phyloP scores from a whole-genome alignment of 2,113 vertebrate species.

The Conger conger region DNA sequence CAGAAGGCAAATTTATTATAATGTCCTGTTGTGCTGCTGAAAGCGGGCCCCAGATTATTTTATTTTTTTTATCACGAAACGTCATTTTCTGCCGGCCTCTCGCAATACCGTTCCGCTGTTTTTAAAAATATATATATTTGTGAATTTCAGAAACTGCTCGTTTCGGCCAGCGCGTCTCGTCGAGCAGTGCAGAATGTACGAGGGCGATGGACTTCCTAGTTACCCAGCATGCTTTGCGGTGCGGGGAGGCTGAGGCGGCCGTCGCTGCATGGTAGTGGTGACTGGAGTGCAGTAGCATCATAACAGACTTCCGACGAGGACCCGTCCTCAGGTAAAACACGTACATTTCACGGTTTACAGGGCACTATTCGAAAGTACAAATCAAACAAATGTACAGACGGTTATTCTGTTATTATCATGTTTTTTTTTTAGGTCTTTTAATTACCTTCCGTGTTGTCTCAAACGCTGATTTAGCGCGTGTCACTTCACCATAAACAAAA shows the following conservation, averaged over 20 bases:
- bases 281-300: slow-evolving; percentile 27
- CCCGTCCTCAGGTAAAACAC: slow-evolving; percentile 8
- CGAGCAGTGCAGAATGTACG: slow-evolving; percentile 15
- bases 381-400: not conserved
- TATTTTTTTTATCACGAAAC: not conserved
- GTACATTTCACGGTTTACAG: not conserved
- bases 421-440: not conserved
- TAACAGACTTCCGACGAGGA: slow-evolving; percentile 7
- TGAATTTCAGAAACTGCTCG: slow-evolving; percentile 19
- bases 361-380: not conserved
- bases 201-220: slow-evolving; percentile 37
- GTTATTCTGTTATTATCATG: not conserved
- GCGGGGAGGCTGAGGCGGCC: slow-evolving; percentile 24
- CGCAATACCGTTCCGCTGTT: not conserved
- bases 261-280: slow-evolving; percentile 38
- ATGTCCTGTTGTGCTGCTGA: not conserved
- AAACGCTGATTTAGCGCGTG: not conserved
- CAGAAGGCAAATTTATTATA: not conserved
- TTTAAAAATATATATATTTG: not conserved
- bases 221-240: slow-evolving; percentile 70
- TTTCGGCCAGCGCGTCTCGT: slow-evolving; percentile 22
- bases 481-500: slow-evolving; percentile 6
- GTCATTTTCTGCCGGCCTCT: not conserved
- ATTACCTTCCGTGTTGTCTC: not conserved
- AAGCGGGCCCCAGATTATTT: not conserved